Conservation (phyloP, 2,888 invertebrate genomes). For the Leucophenga maculata region DNA sequence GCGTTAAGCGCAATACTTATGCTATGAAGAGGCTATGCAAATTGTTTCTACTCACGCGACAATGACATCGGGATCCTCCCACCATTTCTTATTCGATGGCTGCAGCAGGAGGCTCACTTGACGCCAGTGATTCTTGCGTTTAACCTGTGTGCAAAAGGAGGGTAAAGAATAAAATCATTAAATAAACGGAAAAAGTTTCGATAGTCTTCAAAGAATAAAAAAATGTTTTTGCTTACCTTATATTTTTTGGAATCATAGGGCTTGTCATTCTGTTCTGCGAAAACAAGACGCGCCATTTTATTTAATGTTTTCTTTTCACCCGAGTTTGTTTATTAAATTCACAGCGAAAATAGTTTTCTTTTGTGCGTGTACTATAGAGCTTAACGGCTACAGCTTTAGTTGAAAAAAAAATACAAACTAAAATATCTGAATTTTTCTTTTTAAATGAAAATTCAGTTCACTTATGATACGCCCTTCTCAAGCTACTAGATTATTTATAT, state of each 20-base stretch:
- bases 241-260: slow-evolving; percentile 51
- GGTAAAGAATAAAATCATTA: background rate
- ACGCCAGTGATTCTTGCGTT: slow-evolving; percentile 60
- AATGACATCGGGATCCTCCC: slow-evolving; percentile 70
- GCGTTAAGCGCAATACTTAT: slow-evolving; percentile 34
- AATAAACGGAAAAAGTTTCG: background rate
- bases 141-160: slow-evolving; percentile 46
- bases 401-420: too few species aligned
- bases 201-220: background rate
- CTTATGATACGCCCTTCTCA: too few species aligned
- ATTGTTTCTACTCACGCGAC: slow-evolving; percentile 68
- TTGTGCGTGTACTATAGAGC: too few species aligned
- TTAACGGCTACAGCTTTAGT: too few species aligned
- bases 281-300: slow-evolving; percentile 62
- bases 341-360: background rate
- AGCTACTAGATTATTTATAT: too few species aligned
- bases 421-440: too few species aligned
- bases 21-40: slow-evolving; percentile 2
- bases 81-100: slow-evolving; percentile 65
- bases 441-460: too few species aligned
- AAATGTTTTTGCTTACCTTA: slow-evolving; percentile 40
- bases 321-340: background rate
- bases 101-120: slow-evolving; percentile 62
- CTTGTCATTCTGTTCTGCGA: slow-evolving; percentile 53
- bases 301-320: background rate